Conservation (phyloP, 1,140 invertebrate genomes). For the Cyphomyrmex costatus region DNA sequence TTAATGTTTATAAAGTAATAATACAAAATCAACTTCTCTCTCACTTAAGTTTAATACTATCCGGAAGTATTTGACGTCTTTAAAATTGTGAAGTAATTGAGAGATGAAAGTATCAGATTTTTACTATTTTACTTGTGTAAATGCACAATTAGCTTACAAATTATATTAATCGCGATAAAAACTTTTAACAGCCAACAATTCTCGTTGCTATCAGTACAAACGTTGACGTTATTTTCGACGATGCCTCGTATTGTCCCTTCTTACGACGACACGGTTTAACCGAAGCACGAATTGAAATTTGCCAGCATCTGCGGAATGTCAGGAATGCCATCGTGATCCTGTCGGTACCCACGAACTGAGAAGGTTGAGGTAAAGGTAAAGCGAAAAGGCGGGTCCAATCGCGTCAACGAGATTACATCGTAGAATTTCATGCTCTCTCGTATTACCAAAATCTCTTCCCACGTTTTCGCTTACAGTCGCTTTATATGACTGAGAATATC, state of each 20-base stretch:
- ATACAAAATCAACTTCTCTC: background rate
- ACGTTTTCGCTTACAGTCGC: constrained; percentile 13
- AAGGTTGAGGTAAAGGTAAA: constrained; percentile 30
- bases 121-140: no score
- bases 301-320: constrained; percentile 49
- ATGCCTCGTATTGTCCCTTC: constrained; percentile 7
- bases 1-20: background rate
- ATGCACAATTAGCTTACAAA: background rate
- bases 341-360: constrained; percentile 38
- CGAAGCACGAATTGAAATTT: constrained; percentile 60
- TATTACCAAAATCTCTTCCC: constrained; percentile 28
- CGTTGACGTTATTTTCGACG: constrained; percentile 16
- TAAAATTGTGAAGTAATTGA: background rate
- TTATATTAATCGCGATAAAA: constrained; percentile 6
- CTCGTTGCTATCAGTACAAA: constrained; percentile 11
- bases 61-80: background rate
- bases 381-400: constrained; percentile 59
- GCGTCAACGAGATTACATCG: constrained; percentile 60
- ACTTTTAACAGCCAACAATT: background rate
- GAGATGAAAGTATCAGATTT: background rate
- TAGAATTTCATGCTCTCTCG: constrained; percentile 52
- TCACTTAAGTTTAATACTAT: background rate
- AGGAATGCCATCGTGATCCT: constrained; percentile 53
- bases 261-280: constrained; percentile 45
- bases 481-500: background rate